Conservation (phyloP, 2,888 invertebrate species). For the Synanthedon formicaeformis region DNA sequence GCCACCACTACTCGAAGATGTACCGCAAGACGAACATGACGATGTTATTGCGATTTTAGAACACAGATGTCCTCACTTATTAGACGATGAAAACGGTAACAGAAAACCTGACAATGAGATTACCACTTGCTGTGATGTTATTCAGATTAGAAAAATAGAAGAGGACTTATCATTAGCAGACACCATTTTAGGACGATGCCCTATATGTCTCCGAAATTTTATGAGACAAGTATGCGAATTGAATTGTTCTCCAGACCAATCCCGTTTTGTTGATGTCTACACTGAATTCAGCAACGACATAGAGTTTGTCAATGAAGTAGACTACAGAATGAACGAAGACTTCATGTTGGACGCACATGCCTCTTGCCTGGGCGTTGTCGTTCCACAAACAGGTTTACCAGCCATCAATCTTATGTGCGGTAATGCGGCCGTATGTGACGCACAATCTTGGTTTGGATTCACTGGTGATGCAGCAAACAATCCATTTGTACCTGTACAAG, state of each 20-base stretch:
- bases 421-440: slow-evolving; percentile 73
- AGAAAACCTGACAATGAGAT: slow-evolving; percentile 39
- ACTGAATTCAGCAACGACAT: slow-evolving; percentile 17
- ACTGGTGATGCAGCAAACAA: slow-evolving; percentile 70
- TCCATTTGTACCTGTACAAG: slow-evolving; percentile 73
- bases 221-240: slow-evolving; percentile 81
- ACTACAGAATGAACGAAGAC: slow-evolving; percentile 65
- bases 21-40: slow-evolving; percentile 31
- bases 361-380: slow-evolving; percentile 82
- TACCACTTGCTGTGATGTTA: slow-evolving; percentile 72
- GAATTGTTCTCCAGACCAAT: slow-evolving; percentile 83
- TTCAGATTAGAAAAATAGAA: slow-evolving; percentile 66
- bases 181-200: slow-evolving; percentile 81
- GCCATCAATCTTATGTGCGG: slow-evolving; percentile 87
- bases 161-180: slow-evolving; percentile 72
- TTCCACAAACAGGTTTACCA: slow-evolving; percentile 79
- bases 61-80: slow-evolving; percentile 73
- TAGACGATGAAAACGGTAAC: slow-evolving; percentile 44
- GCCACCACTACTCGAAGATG: slow-evolving; percentile 28
- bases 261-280: slow-evolving; percentile 39
- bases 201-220: slow-evolving; percentile 84
- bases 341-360: slow-evolving; percentile 77
- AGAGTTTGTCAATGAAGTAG: slow-evolving; percentile 51
- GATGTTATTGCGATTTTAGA: slow-evolving; percentile 44
- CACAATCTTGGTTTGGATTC: slow-evolving; percentile 74